These are phyloP conservation scores for Lepidothrix coronata DNA, from an alignment of 2,113 vertebrate genomes.

Conservation along the genomic window DNA sequence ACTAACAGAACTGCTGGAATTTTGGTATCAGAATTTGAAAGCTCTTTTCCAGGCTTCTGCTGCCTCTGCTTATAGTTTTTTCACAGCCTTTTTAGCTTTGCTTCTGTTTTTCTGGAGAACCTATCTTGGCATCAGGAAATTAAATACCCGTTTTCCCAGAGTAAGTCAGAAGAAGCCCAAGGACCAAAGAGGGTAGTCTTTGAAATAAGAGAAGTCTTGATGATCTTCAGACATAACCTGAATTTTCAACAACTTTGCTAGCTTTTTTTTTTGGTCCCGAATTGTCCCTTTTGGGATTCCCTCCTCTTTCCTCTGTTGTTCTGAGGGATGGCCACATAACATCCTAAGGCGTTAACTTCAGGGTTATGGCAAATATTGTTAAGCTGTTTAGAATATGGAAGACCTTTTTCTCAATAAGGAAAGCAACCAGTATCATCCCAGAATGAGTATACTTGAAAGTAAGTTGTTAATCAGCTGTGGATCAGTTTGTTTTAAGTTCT, in stretches of 20 bases:
- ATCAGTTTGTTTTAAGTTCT: not conserved
- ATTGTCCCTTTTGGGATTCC: not conserved
- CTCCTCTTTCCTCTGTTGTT: rapidly evolving
- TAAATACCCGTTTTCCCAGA: not conserved
- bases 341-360: not conserved
- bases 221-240: not conserved
- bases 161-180: not conserved
- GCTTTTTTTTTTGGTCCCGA: not conserved
- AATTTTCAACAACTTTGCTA: not conserved
- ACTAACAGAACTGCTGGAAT: not conserved
- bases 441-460: not conserved
- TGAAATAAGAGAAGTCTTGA: not conserved
- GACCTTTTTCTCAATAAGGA: not conserved
- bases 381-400: not conserved
- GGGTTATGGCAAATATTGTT: not conserved
- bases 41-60: not conserved
- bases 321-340: too few species aligned
- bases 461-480: not conserved
- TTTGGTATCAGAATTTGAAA: not conserved
- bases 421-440: not conserved
- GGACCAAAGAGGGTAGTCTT: not conserved
- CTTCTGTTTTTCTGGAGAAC: not conserved
- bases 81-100: not conserved
- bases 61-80: not conserved
- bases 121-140: not conserved